Percentiles rank a stretch among this genome's conserved stretches.
Conservation (phyloP, 1,140 invertebrate genomes). For the Philotrypesis tridentata region DNA sequence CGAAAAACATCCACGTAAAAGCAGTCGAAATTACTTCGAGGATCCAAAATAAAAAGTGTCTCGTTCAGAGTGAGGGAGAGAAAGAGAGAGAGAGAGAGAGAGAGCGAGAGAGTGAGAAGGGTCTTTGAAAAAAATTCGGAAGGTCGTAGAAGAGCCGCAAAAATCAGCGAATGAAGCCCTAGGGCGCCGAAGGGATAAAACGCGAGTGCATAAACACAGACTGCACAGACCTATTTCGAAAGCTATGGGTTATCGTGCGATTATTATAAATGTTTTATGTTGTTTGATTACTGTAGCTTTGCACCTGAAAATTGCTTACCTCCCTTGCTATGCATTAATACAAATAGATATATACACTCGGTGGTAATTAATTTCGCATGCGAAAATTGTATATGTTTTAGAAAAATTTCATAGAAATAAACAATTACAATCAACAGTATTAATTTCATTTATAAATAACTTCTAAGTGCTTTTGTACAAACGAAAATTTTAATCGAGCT, state of each 20-base stretch:
- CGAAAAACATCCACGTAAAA: too few relatives aligned
- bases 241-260: constrained; percentile 5
- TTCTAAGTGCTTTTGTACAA: too few relatives aligned
- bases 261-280: constrained; percentile 34
- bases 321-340: background rate
- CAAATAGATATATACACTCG: background rate
- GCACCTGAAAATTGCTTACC: background rate
- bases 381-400: too few relatives aligned
- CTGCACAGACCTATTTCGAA: background rate
- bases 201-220: background rate
- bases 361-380: too few relatives aligned
- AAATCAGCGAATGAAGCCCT: constrained; percentile 1
- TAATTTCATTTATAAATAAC: too few relatives aligned
- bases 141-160: background rate
- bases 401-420: too few relatives aligned
- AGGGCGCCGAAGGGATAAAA: constrained; percentile 7
- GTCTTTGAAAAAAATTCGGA: background rate
- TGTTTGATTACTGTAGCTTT: background rate
- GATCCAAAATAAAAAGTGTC: background rate
- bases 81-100: background rate
- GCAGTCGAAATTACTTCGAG: background rate
- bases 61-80: background rate
- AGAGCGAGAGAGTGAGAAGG: background rate
- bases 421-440: too few relatives aligned
- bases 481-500: too few relatives aligned